Evolutionary conservation across 1,140 invertebrate species (phyloP), one percentile per base, ranked within the genome.

Genomic region (Zaprionus davidi): DNA sequence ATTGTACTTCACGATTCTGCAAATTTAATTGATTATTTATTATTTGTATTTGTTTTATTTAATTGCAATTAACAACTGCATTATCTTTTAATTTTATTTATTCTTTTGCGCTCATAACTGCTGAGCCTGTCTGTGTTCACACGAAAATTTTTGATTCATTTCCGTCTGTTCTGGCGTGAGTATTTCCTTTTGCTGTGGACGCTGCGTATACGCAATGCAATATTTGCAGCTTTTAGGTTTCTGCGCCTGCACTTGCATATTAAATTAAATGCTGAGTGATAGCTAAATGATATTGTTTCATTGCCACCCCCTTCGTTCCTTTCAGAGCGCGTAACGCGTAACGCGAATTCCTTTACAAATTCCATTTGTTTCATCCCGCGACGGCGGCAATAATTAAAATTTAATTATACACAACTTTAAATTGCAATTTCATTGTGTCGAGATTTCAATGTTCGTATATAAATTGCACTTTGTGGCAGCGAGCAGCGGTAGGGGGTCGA

Each of bases 351-450:
- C 26, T 41, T n/a, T 58, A 17, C 28, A 28, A 13, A 44, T 65
- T 72, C 31, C 28, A n/a, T 20, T 56, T 15, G 15, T 46, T 57
- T 34, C 28, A 38, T 13, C 26, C 64, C 53, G 59, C 55, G 53
- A 49, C 41, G 56, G 74, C 56, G 60, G 68, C 71, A 49, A 72
- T 90, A 88, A 90, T 90, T 88, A 88, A 81, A 90, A 69, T 84
- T 90, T 81, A 88, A 88, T 88, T 88, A 72, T 69, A 73, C 64
- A 44, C 84, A 76, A 84, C 78, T 88, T 83, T 67, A 62, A 84
- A 84, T 90, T 71, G 85, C 78, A 80, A 71, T 79, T 81, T 57
- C 78, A 84, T 88, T 88, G 75, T 84, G 62, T 63, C 51, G 68
- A 81, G 71, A 85, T 73, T 80, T 66, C 78, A 68, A 60, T 82